A percentile compares a stretch with the other conserved stretches of the same genome.
Conservation (phyloP, 2,113 vertebrate species). For the Rhinichthys klamathensis region DNA sequence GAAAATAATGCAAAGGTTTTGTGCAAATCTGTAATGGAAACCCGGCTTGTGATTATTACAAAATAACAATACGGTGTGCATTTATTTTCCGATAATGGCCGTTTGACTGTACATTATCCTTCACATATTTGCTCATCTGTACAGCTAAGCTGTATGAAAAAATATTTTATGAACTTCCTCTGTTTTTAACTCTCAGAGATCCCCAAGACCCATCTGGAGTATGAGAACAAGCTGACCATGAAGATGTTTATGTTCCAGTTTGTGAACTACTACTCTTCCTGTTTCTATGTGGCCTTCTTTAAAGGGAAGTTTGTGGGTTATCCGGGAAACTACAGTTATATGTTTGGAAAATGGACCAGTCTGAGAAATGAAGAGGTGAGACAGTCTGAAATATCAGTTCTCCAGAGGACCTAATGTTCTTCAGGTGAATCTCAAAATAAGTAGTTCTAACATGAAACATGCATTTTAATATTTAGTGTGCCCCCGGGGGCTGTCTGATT, state of each 20-base stretch:
- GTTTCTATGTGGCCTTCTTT: constrained; percentile 98
- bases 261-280: constrained; percentile 98
- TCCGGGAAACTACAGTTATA: constrained; percentile 81
- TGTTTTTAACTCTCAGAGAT: constrained; percentile 78
- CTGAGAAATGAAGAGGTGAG: constrained; percentile 85
- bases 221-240: constrained; percentile 97
- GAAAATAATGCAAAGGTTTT: too few species aligned
- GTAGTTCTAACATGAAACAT: not conserved
- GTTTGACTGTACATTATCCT: constrained; percentile 26
- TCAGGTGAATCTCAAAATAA: not conserved
- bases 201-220: constrained; percentile 95
- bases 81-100: not conserved
- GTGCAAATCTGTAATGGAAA: too few species aligned
- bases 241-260: constrained; percentile 99
- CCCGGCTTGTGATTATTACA: not conserved
- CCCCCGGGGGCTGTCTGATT: constrained; percentile 92
- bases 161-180: constrained; percentile 1
- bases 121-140: constrained; percentile 45
- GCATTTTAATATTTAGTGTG: constrained; percentile 80
- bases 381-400: not conserved
- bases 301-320: constrained; percentile 90
- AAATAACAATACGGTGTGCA: not conserved
- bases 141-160: not conserved
- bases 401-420: not conserved
- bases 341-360: constrained; percentile 77